A percentile compares a stretch with the other conserved stretches of the same genome.
Evolutionary conservation across 2,113 vertebrate genomes (phyloP).

Genomic region (Marmota flaviventris): DNA sequence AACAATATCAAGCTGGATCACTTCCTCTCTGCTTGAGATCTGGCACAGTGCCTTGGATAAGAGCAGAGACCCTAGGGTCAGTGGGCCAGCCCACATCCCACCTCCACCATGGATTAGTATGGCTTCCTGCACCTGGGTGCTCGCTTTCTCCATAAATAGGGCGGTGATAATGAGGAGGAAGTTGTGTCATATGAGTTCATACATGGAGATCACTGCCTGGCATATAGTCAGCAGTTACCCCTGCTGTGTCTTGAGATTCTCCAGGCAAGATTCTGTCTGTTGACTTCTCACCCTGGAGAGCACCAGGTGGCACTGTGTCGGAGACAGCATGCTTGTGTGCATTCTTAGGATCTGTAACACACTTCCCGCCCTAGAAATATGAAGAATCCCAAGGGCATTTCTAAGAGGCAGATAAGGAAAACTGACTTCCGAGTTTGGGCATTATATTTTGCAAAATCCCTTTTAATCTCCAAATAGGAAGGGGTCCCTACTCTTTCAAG

Average conservation of each 20-base stretch:
- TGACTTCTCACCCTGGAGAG: background rate
- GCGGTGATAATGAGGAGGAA: background rate
- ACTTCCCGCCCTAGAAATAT: background rate
- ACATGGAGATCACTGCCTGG: background rate
- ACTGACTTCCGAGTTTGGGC: background rate
- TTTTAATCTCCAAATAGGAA: background rate
- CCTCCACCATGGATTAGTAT: background rate
- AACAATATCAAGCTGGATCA: background rate
- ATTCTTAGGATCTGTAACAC: background rate
- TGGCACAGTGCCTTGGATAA: accelerated
- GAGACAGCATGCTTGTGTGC: background rate
- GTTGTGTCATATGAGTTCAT: background rate
- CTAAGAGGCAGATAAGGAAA: background rate
- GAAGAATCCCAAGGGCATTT: background rate
- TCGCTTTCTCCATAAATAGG: background rate
- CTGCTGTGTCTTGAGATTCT: background rate
- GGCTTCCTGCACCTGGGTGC: background rate
- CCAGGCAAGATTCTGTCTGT: background rate
- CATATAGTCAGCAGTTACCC: too few relatives aligned
- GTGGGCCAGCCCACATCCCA: accelerated
- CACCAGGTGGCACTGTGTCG: background rate
- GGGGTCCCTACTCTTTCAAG: background rate
- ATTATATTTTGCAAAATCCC: background rate
- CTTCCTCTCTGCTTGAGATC: background rate
- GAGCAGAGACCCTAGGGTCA: background rate